Conservation (phyloP, 2,888 invertebrate species). For the Sclerodermus sp. region DNA sequence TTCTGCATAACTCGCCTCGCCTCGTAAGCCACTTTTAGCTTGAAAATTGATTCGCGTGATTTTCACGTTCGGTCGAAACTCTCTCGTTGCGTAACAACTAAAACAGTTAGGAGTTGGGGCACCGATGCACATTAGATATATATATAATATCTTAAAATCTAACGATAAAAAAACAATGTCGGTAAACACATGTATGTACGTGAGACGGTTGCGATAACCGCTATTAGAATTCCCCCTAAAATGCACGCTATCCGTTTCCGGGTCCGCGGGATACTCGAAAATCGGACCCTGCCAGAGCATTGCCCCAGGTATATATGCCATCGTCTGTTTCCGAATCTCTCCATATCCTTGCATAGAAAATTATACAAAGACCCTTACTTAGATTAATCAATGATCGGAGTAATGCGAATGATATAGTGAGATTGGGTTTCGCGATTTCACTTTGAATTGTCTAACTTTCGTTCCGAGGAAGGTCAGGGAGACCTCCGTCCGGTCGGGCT, state of each 20-base stretch:
- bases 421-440: not conserved
- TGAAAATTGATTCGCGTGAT: conserved; percentile 12
- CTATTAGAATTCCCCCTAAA: not conserved
- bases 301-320: no score
- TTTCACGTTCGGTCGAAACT: conserved; percentile 23
- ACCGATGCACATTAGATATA: conserved; percentile 44
- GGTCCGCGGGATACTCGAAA: no score
- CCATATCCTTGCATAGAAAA: not conserved
- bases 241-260: not conserved
- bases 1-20: conserved; percentile 28
- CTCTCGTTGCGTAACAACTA: conserved; percentile 41
- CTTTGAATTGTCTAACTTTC: not conserved
- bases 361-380: not conserved
- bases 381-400: not conserved
- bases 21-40: not conserved
- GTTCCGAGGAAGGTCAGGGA: not conserved
- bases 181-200: not conserved
- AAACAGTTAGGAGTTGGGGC: conserved; percentile 34
- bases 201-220: not conserved
- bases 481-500: no score
- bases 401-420: not conserved
- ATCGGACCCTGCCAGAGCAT: no score
- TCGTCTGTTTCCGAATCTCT: no score
- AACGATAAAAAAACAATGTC: conserved; percentile 42
- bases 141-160: conserved; percentile 42